Base-by-base conservation (phyloP, 2,113 vertebrate genomes). In the Pangasianodon gigas region DNA sequence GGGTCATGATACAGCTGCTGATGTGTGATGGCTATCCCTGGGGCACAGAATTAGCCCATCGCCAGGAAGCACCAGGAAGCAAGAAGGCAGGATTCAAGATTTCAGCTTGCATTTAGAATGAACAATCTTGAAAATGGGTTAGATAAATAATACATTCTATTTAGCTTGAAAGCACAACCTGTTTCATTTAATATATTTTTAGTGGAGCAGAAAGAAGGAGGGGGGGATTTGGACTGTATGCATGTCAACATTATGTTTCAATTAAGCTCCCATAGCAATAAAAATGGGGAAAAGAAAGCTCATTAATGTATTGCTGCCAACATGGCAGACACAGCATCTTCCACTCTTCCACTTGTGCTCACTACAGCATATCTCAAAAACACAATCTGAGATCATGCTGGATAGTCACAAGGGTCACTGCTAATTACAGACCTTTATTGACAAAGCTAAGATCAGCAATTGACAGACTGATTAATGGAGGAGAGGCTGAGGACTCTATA, bases 391-490 rank as follows among this genome's bases (percentile, higher is more conserved):
- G 29, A 51, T 60, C 29, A 58, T 74, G 60, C 60, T 56, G 41
- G 62, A 74, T 67, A 62, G 32, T 81, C 74, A 80, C 88, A 69
- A 21, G 44, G 67, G 44, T 67, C 75, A 87, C 48, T 37, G 85
- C 87, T 89, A 90, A 92, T 90, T 88, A 92, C 41, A 56, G 60
- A 74, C 85, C 65, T 29, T 41, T 90, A 90, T 87, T 80, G 87
- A 89, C 67, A 60, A 77, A 62, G 3, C 71, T 21, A 18, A 87
- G 89, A 89, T 90, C 84, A 81, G 62, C n/a, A 58, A 80, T 32
- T 71, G 56, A 87, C 91, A 89, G 32, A 84, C 58, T 89, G 89
- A 89, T 90, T 89, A 90, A 79, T 84, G 29, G 24, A n/a, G 79
- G 54, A 80, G 56, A 56, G 19, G 11, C 48, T 82, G 48, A 87